Conservation (phyloP, 2,888 invertebrate species). For the Andrena marginata region DNA sequence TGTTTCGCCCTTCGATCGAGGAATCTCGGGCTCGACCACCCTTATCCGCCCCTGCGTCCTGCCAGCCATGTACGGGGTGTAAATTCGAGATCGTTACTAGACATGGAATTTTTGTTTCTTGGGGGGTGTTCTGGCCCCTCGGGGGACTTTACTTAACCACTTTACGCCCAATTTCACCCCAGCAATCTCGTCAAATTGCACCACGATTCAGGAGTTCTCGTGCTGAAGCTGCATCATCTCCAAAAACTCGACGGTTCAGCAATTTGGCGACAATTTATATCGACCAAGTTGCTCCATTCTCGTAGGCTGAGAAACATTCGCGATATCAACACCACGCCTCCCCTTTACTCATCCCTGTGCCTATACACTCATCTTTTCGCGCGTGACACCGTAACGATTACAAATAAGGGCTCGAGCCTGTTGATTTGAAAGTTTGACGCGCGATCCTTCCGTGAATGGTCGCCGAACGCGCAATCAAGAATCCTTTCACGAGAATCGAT, state of each 20-base stretch:
- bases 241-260: neutral
- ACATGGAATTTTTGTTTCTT: neutral
- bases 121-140: no score
- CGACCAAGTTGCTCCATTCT: neutral
- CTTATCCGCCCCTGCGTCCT: neutral
- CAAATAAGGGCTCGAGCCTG: constrained; percentile 33
- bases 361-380: neutral
- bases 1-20: neutral
- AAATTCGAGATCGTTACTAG: neutral
- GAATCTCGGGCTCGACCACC: constrained; percentile 2
- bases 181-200: neutral
- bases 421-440: constrained; percentile 56
- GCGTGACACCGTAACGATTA: constrained; percentile 55
- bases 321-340: neutral
- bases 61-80: neutral
- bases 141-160: no score
- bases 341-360: neutral
- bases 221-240: neutral
- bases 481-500: constrained; percentile 63
- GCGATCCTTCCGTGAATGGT: constrained; percentile 44
- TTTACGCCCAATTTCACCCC: neutral
- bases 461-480: constrained; percentile 64
- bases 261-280: neutral
- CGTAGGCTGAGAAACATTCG: neutral
- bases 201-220: neutral